Evolutionary conservation across 2,888 invertebrate genomes (phyloP).

Genomic region (Rhabditoides inermis): DNA sequence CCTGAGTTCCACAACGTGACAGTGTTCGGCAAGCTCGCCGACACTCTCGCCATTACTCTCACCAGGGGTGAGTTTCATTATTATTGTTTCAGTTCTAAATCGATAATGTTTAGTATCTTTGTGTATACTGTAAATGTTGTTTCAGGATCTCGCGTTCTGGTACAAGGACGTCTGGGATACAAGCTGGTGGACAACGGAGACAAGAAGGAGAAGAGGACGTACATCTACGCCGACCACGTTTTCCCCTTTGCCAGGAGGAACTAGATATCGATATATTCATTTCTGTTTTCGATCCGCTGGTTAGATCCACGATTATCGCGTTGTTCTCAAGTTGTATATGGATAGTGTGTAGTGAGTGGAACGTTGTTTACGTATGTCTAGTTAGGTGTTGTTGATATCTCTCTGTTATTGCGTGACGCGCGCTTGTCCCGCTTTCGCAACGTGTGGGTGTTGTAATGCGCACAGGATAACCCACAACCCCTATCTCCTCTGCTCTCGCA

Average conservation of each 20-base stretch:
- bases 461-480: too few relatives aligned
- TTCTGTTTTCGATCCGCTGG: background rate
- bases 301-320: background rate
- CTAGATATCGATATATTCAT: too few relatives aligned
- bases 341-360: too few relatives aligned
- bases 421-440: too few relatives aligned
- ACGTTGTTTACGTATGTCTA: too few relatives aligned
- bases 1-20: constrained; percentile 30
- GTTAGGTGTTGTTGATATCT: too few relatives aligned
- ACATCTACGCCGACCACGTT: constrained; percentile 29
- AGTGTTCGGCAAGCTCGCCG: constrained; percentile 31
- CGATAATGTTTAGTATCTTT: background rate
- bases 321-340: background rate
- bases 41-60: constrained; percentile 16
- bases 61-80: constrained; percentile 15
- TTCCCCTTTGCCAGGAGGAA: constrained; percentile 18
- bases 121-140: background rate
- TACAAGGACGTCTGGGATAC: constrained; percentile 38
- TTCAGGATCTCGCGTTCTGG: constrained; percentile 33
- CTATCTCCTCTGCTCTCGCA: too few relatives aligned
- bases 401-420: too few relatives aligned
- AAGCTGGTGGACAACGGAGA: constrained; percentile 34
- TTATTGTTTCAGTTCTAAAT: constrained; percentile 1
- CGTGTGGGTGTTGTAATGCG: too few relatives aligned
- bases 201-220: constrained; percentile 26